Evolutionary conservation across 1,140 invertebrate genomes (phyloP).

Genomic region (Bemisia tabaci): DNA sequence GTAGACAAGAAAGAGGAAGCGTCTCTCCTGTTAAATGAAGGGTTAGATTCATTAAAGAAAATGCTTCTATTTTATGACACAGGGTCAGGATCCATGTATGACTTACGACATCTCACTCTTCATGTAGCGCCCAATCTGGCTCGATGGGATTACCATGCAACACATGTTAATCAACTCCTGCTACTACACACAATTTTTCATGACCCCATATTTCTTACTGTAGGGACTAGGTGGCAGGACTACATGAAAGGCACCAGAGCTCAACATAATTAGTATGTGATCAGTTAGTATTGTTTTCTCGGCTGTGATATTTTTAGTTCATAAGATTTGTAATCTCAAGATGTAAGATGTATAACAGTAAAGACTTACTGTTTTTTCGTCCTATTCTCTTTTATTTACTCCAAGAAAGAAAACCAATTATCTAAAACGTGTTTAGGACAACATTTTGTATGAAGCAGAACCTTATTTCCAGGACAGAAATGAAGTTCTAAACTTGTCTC

Average conservation of each 20-base stretch:
- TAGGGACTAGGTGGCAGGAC: constrained; percentile 84
- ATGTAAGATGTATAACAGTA: no score
- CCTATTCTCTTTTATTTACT: no score
- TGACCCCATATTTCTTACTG: constrained; percentile 65
- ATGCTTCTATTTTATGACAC: constrained; percentile 89
- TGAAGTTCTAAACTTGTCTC: no score
- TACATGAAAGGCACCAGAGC: constrained; percentile 93
- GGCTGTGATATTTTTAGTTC: no score
- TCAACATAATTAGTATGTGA: constrained; percentile 80
- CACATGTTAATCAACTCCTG: constrained; percentile 92
- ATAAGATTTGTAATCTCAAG: no score
- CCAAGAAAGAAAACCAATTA: no score
- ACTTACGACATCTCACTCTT: constrained; percentile 82
- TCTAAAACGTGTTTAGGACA: no score
- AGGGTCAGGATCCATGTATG: constrained; percentile 92
- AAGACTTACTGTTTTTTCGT: no score
- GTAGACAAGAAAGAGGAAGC: constrained; percentile 45
- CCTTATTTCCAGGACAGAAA: no score
- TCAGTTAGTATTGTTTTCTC: no score
- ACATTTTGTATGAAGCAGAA: no score
- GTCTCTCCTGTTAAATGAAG: constrained; percentile 63
- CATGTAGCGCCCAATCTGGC: constrained; percentile 82
- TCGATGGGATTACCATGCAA: constrained; percentile 95
- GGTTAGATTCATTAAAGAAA: constrained; percentile 75
- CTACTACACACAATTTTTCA: constrained; percentile 76